Conservation (phyloP, 2,113 vertebrate genomes). For the Rallus limicola region DNA sequence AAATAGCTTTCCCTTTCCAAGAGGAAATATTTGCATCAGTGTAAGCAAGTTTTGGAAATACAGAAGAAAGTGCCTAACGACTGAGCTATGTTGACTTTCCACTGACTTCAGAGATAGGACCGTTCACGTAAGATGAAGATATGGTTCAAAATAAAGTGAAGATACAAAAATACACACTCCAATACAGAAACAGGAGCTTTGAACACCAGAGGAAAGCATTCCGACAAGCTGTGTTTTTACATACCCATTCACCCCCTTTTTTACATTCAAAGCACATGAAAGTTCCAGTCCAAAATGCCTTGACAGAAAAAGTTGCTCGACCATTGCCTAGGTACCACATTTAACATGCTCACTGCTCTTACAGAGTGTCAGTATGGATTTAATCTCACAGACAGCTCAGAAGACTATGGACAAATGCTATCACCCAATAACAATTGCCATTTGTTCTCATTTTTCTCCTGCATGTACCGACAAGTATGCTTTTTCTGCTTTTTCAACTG, state of each 20-base stretch:
- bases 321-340: background rate
- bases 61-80: background rate
- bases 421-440: background rate
- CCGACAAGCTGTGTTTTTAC: background rate
- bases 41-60: background rate
- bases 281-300: background rate
- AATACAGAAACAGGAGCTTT: background rate
- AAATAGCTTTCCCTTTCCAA: slow-evolving; percentile 28
- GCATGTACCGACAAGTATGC: background rate
- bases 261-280: background rate
- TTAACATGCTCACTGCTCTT: background rate
- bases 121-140: background rate
- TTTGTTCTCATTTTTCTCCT: background rate
- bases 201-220: background rate
- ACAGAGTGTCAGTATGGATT: background rate
- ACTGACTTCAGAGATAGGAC: background rate
- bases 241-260: background rate
- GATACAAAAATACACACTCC: background rate
- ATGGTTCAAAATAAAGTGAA: background rate
- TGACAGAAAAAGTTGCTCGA: background rate
- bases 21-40: slow-evolving; percentile 26
- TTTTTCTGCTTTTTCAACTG: background rate
- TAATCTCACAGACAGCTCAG: background rate
- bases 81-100: background rate
- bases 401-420: background rate